Evolutionary conservation across 2,113 vertebrate species (phyloP), one percentile per base, ranked within the genome.

Genomic region (Burhinus bistriatus): DNA sequence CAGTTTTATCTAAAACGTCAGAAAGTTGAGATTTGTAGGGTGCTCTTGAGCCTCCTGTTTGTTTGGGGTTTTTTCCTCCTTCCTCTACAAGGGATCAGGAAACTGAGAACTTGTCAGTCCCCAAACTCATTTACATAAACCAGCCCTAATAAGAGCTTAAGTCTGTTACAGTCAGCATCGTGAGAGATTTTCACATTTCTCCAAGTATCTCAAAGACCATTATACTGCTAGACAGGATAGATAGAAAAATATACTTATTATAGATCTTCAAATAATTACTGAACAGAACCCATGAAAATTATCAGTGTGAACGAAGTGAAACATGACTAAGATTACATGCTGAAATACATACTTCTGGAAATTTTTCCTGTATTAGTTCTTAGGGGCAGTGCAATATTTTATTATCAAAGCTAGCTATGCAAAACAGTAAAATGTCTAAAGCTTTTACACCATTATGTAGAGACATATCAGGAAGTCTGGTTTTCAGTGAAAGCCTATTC

Each of bases 71-170:
- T 54, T 26, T 0, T 22, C 5, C 5, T 40, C 15, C 27, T 34
- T 64, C 70, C 52, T 79, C 91, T 83, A 40, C 64, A 42, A 66
- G 15, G 32, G 30, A 75, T 83, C 69, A 83, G 34, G 36, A 83
- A 89, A 86, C 34, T 21, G 38, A 77, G 54, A 90, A 94, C 21
- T 65, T 69, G 34, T 55, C 84, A 83, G 44, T 62, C 86, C 69
- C 40, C 38, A 68, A n/a, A 93, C 62, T 29, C 22, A 68, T 92
- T 87, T 70, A 85, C 29, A 70, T 59, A 92, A 90, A 80, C 49
- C 65, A 91, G 27, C 10, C 29, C 47, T 94, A 91, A 87, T 76
- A 34, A 91, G 25, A 65, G 27, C 16, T 66, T 38, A 77, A 85
- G 21, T 52, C 30, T 66, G 36, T 57, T 68, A 30, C 19, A 73